phyloP scores from a whole-genome alignment of 2,888 invertebrate species.

The Adelphocoris suturalis region DNA sequence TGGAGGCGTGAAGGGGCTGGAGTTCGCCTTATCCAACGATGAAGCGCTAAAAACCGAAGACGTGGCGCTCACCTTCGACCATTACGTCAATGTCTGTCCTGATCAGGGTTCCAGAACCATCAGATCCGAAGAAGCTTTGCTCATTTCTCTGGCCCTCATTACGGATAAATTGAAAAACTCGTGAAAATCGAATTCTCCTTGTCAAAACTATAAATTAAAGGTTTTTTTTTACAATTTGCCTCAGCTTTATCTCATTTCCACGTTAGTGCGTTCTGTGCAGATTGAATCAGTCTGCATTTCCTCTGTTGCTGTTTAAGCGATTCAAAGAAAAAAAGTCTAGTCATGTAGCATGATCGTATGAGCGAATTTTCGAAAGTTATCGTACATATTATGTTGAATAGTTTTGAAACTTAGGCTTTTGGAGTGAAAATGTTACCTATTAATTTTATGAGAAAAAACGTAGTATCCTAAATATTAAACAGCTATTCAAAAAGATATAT shows the following conservation, averaged over 20 bases:
- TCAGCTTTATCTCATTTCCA: background rate
- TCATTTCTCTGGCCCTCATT: conserved; percentile 88
- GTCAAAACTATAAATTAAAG: background rate
- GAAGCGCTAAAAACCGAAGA: conserved; percentile 86
- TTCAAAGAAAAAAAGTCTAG: too few species aligned
- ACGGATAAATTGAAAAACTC: conserved; percentile 82
- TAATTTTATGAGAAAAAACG: too few species aligned
- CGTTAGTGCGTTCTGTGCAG: background rate
- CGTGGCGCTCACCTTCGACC: conserved; percentile 90
- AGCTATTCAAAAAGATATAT: too few species aligned
- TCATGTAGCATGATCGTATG: too few species aligned
- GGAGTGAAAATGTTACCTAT: too few species aligned
- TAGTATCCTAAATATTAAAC: too few species aligned
- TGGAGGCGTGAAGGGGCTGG: conserved; percentile 96
- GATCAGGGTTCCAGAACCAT: conserved; percentile 96
- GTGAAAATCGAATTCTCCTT: background rate
- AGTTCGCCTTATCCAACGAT: conserved; percentile 93
- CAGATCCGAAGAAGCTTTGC: conserved; percentile 94
- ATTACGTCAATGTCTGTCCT: conserved; percentile 95
- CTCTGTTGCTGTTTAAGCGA: too few species aligned
- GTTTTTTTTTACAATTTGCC: background rate
- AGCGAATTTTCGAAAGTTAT: too few species aligned
- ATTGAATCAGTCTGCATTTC: too few species aligned
- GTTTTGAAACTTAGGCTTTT: too few species aligned
- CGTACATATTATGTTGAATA: too few species aligned